Evolutionary conservation across 2,888 invertebrate species (phyloP).

Genomic region (Cataglyphis albicans): DNA sequence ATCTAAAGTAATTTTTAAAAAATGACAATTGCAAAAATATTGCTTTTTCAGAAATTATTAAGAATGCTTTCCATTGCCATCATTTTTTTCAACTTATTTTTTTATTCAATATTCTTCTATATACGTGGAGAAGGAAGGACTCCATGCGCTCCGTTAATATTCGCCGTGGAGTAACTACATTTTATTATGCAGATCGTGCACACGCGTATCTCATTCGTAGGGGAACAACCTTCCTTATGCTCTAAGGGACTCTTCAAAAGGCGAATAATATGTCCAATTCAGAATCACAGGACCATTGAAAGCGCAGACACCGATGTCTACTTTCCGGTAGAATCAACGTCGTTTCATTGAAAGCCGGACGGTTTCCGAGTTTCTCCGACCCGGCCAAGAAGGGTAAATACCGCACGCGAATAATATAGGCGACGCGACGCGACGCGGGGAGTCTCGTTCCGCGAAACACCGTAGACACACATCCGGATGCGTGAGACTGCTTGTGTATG

Average conservation of each 20-base stretch:
- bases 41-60: not conserved
- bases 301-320: conserved; percentile 36
- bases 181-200: conserved; percentile 29
- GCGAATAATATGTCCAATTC: conserved; percentile 39
- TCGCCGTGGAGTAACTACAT: not conserved
- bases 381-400: conserved; percentile 29
- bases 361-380: conserved; percentile 6
- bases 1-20: not conserved
- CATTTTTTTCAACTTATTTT: not conserved
- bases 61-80: not conserved
- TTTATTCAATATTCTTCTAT: not conserved
- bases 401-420: conserved; percentile 30
- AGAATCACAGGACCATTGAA: conserved; percentile 47
- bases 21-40: not conserved
- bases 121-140: not conserved
- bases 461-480: conserved; percentile 54
- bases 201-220: conserved; percentile 20
- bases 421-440: not conserved
- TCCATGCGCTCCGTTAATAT: not conserved
- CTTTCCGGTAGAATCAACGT: conserved; percentile 46
- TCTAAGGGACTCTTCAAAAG: conserved; percentile 7
- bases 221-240: not conserved
- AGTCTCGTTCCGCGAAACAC: conserved; percentile 7
- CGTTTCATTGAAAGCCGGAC: conserved; percentile 35
- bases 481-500: conserved; percentile 69